Base-by-base conservation (phyloP, 2,113 vertebrate genomes). In the Periophthalmus modestus region DNA sequence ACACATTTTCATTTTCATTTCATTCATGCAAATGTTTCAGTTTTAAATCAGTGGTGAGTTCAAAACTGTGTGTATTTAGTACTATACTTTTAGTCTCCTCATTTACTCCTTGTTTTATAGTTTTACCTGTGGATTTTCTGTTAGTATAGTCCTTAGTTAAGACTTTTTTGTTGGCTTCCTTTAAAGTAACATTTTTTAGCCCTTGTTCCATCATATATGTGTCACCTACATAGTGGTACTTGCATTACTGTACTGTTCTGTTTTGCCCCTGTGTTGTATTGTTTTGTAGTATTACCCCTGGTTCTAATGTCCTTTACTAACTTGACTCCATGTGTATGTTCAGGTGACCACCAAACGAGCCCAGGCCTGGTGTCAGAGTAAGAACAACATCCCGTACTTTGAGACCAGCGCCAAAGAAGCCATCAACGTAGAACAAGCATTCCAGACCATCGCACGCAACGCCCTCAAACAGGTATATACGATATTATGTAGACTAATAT, bases 371-470 rank as follows among this genome's bases (percentile, higher is more conserved):
- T 99, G 97, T 93, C 98, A 97, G 93, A 99, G 97, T 94, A 99
- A 99, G 95, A 99, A 98, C 93, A 99, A 97, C 93, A 99, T 99
- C 93, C 98, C 98, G 0, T 99, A 99, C 92, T 98, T 98, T 77
- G 97, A 99, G 94, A 99, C 97, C 92, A 99, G 98, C 78, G 97
- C 97, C 87, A 99, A 99, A 94, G 97, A 99, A 92, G 98, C 98
- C 82, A 99, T 99, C 80, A 99, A 99, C 0, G 97, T 99, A 92
- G 97, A 99, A 92, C 97, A 99, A 89, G 97, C 97, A 83, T 99
- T 99, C 93, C 97, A 99, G 93, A 99, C 97, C 10, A 99, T 99
- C 76, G 98, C 97, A 89, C 95, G 97, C 80, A 99, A 99, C 68
- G 97, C 97, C 89, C 98, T 99, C 83, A 99, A 99, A 93, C 97